Percentiles rank a stretch among this genome's conserved stretches.
phyloP scores from a whole-genome alignment of 1,140 invertebrate species.

The Drosophila obscura region DNA sequence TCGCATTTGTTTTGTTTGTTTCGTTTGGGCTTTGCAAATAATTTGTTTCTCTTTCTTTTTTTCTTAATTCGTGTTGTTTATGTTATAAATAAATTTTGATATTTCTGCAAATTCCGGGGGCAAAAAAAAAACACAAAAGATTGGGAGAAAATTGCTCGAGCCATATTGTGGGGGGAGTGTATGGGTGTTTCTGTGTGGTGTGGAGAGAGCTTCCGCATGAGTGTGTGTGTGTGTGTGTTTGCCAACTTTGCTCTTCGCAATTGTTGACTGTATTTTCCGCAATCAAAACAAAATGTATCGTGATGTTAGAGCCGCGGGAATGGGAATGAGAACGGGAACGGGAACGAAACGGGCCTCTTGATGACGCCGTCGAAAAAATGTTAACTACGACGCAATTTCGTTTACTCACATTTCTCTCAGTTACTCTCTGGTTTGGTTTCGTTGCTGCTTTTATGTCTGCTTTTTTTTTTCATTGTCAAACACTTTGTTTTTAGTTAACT shows the following conservation, averaged over 20 bases:
- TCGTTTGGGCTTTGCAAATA: slow-evolving; percentile 36
- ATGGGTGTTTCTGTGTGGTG: neutral
- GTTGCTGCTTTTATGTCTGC: slow-evolving; percentile 3
- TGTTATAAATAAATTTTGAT: slow-evolving; percentile 73
- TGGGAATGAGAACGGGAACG: neutral
- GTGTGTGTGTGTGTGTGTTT: slow-evolving; percentile 16
- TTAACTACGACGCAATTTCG: slow-evolving; percentile 80
- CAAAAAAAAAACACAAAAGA: slow-evolving; percentile 26
- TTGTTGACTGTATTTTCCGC: slow-evolving; percentile 58
- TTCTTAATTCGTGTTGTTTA: slow-evolving; percentile 71
- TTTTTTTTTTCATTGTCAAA: slow-evolving; percentile 5
- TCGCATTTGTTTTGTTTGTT: slow-evolving; percentile 51
- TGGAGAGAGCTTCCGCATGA: neutral
- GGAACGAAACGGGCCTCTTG: slow-evolving; percentile 19
- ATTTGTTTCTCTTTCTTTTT: slow-evolving; percentile 24
- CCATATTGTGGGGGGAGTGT: neutral
- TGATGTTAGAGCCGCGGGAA: neutral
- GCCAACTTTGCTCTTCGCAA: slow-evolving; percentile 57
- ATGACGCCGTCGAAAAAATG: slow-evolving; percentile 55
- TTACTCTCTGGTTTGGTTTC: neutral
- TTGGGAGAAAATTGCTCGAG: slow-evolving; percentile 26
- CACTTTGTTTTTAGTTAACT: slow-evolving; percentile 21
- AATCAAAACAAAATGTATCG: slow-evolving; percentile 42
- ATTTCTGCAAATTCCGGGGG: slow-evolving; percentile 55
- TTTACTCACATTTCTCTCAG: slow-evolving; percentile 67